Evolutionary conservation across 2,797 vertebrate species (phyloP).

Genomic region (Potorous gilbertii): DNA sequence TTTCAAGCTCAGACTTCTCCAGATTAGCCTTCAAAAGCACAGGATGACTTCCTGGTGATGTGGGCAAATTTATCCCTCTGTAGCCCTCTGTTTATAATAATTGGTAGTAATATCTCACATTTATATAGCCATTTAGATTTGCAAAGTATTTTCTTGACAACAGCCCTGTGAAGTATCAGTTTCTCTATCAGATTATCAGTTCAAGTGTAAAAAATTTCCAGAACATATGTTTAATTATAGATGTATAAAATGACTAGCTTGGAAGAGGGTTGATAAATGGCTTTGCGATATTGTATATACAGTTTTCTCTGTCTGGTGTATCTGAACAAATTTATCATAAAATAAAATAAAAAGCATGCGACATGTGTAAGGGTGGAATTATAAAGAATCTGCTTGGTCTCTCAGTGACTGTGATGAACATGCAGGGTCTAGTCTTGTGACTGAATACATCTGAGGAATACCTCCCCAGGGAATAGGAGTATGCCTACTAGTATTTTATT

Average conservation of each 20-base stretch:
- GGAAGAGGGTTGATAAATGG: conserved; percentile 57
- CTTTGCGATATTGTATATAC: conserved; percentile 74
- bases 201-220: conserved; percentile 59
- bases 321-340: conserved; percentile 59
- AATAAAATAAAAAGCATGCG: background rate
- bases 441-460: background rate
- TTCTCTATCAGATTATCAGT: conserved; percentile 35
- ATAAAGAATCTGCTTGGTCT: background rate
- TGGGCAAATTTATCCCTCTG: conserved; percentile 25
- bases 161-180: background rate
- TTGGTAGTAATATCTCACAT: background rate
- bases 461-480: background rate
- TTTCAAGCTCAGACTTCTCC: background rate
- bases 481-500: background rate
- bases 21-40: background rate
- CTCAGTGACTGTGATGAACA: background rate
- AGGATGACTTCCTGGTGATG: background rate
- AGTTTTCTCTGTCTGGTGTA: conserved; percentile 77
- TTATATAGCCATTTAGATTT: background rate
- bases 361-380: background rate
- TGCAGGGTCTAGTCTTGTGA: background rate
- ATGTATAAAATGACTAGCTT: conserved; percentile 64
- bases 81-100: background rate
- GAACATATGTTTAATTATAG: conserved; percentile 63
- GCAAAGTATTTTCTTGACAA: background rate